Percentiles rank a stretch among this genome's conserved stretches.
Conservation (phyloP, 2,888 invertebrate genomes). For the Chymomyza procnemis region DNA sequence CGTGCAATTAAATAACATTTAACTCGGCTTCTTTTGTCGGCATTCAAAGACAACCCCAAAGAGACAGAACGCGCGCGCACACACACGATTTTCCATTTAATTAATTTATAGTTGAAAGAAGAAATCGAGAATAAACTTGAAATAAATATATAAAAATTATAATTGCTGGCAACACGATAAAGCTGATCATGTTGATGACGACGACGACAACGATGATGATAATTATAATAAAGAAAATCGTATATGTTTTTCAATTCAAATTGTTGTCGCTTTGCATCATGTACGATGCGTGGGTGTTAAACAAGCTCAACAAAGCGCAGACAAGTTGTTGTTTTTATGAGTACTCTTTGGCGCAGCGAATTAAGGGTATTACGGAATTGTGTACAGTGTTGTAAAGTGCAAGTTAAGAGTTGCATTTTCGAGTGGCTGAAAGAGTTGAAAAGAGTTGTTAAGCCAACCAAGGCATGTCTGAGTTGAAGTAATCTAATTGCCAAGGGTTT, state of each 20-base stretch:
- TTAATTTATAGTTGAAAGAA: constrained; percentile 60
- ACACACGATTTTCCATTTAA: constrained; percentile 68
- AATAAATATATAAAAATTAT: constrained; percentile 32
- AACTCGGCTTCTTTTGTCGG: constrained; percentile 67
- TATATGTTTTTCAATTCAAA: constrained; percentile 42
- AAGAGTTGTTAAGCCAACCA: too few species aligned
- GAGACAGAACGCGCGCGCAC: constrained; percentile 26
- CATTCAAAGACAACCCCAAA: constrained; percentile 23
- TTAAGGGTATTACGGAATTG: too few species aligned
- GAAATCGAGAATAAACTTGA: neutral
- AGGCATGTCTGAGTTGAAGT: too few species aligned
- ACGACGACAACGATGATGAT: too few species aligned
- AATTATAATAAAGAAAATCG: constrained; percentile 40
- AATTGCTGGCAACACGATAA: constrained; percentile 62
- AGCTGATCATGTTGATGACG: too few species aligned
- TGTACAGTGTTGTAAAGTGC: too few species aligned
- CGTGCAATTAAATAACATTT: constrained; percentile 63
- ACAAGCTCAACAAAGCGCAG: neutral
- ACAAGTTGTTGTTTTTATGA: neutral
- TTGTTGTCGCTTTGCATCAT: constrained; percentile 22
- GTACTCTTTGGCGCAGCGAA: too few species aligned
- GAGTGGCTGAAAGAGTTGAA: too few species aligned
- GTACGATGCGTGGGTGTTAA: neutral
- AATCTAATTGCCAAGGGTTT: too few species aligned
- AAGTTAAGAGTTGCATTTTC: too few species aligned